Conservation (phyloP, 2,113 vertebrate genomes). For the Notiomystis cincta region DNA sequence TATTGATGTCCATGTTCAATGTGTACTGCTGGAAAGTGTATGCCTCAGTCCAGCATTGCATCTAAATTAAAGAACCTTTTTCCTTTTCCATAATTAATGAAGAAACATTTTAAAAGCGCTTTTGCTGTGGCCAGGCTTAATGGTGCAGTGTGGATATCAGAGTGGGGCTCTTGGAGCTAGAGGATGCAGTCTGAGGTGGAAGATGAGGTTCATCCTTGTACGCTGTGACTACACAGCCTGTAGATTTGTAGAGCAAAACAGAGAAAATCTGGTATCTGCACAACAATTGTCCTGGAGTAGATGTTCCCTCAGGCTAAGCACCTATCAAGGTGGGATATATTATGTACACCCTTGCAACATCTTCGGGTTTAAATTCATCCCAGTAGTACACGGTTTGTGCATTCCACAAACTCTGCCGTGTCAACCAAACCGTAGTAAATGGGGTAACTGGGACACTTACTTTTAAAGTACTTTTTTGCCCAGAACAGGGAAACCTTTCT, state of each 20-base stretch:
- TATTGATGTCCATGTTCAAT: background rate
- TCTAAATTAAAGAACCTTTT: background rate
- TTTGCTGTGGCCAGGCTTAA: background rate
- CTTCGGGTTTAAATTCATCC: background rate
- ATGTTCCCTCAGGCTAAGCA: background rate
- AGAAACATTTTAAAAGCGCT: background rate
- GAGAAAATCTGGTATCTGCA: background rate
- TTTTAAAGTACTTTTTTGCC: background rate
- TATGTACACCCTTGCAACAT: accelerated
- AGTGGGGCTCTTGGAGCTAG: background rate
- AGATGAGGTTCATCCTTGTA: background rate
- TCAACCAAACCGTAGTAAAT: background rate
- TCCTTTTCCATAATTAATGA: background rate
- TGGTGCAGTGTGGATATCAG: background rate
- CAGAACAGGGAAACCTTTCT: background rate
- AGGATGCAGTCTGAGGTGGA: background rate
- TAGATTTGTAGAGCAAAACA: background rate
- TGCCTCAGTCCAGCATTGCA: background rate
- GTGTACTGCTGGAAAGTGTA: background rate
- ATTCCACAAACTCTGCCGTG: background rate
- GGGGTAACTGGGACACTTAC: background rate
- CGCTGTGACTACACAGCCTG: background rate
- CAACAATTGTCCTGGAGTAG: background rate
- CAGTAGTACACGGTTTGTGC: background rate
- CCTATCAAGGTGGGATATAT: background rate